A percentile compares a stretch with the other conserved stretches of the same genome.
Conservation (phyloP, 2,888 invertebrate genomes). For the Meliscaeva auricollis region DNA sequence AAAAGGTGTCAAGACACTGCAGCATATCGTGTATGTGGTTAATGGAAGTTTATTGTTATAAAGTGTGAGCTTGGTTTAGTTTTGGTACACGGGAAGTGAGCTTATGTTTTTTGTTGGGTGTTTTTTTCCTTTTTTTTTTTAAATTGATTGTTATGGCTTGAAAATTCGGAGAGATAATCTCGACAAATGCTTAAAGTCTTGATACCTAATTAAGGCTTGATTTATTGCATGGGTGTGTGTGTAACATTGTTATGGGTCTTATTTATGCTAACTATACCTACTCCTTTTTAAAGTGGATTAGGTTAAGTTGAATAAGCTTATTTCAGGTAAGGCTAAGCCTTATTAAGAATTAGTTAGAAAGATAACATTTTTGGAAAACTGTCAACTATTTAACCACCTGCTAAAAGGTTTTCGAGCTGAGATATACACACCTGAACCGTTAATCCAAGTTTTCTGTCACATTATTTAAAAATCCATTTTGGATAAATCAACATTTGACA, state of each 20-base stretch:
- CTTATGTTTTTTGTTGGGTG: neutral
- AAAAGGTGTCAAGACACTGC: slow-evolving; percentile 25
- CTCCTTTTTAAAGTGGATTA: neutral
- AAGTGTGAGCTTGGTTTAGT: slow-evolving; percentile 3
- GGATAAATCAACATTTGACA: no score
- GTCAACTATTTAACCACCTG: no score
- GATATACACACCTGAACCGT: no score
- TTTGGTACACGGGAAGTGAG: neutral
- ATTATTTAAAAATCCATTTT: no score
- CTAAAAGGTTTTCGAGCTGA: no score
- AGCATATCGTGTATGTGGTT: slow-evolving; percentile 7
- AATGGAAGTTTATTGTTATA: slow-evolving; percentile 16
- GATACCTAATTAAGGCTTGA: slow-evolving; percentile 21
- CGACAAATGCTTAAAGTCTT: slow-evolving; percentile 17
- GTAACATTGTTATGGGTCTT: no score
- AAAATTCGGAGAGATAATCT: slow-evolving; percentile 22
- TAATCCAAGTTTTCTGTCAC: no score
- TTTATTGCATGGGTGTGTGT: slow-evolving; percentile 25
- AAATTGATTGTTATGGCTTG: slow-evolving; percentile 15
- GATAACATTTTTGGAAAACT: no score
- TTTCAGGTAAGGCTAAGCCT: no score
- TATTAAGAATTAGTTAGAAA: no score
- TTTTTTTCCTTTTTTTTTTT: neutral
- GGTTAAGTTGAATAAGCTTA: no score
- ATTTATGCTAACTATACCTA: neutral